Evolutionary conservation across 1,140 invertebrate species (phyloP).

Genomic region (Caenorhabditis brenneri): DNA sequence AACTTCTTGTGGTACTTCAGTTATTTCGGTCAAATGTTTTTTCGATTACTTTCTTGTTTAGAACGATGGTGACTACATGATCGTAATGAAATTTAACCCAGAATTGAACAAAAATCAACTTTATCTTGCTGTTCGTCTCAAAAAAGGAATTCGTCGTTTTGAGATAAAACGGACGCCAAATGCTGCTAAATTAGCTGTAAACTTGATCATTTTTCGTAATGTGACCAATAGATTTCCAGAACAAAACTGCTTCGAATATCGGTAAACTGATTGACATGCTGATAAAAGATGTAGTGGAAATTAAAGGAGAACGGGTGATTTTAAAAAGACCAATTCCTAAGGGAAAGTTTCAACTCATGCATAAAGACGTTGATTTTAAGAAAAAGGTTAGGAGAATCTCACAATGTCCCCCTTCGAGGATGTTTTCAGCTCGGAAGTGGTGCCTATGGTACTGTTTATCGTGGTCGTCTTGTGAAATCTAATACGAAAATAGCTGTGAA

Average conservation of each 20-base stretch:
- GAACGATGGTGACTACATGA: conserved; percentile 34
- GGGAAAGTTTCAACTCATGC: conserved; percentile 59
- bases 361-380: conserved; percentile 58
- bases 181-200: conserved; percentile 36
- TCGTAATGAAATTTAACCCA: conserved; percentile 4
- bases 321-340: conserved; percentile 57
- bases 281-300: conserved; percentile 14
- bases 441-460: conserved; percentile 63
- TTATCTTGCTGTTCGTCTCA: neutral
- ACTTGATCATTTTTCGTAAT: too few species aligned
- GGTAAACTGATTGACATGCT: conserved; percentile 38
- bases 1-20: too few species aligned
- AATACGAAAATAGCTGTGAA: conserved; percentile 56
- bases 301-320: conserved; percentile 49
- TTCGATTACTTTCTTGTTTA: too few species aligned
- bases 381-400: conserved; percentile 54
- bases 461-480: conserved; percentile 54
- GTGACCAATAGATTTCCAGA: neutral
- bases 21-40: too few species aligned
- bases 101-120: conserved; percentile 24
- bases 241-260: conserved; percentile 48
- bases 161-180: neutral
- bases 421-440: conserved; percentile 57
- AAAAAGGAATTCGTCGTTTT: conserved; percentile 5
- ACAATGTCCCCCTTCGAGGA: too few species aligned